Conservation (phyloP, 2,888 invertebrate species). For the Platycnemis pennipes region DNA sequence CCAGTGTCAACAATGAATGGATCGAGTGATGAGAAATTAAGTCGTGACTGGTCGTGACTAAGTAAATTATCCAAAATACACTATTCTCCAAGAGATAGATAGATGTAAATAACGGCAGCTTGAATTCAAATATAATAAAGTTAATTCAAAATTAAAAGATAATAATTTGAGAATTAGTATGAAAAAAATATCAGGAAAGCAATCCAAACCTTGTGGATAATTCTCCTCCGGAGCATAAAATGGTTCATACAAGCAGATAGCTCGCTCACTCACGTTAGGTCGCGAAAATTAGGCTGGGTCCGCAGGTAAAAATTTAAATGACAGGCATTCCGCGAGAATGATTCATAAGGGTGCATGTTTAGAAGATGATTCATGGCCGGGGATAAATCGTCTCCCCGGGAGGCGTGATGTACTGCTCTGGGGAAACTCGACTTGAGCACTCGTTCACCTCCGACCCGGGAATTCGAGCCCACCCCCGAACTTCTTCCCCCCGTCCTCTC, state of each 20-base stretch:
- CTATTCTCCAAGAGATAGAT: too few species aligned
- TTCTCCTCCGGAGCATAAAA: neutral
- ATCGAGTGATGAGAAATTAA: too few species aligned
- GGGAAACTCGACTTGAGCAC: neutral
- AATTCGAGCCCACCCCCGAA: neutral
- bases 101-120: too few species aligned
- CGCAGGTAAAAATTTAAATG: neutral
- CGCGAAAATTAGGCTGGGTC: neutral
- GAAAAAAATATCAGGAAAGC: neutral
- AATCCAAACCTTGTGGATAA: neutral
- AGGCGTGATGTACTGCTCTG: neutral
- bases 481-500: neutral
- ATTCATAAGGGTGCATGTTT: constrained; percentile 11
- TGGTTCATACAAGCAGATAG: neutral
- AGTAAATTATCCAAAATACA: too few species aligned
- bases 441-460: neutral
- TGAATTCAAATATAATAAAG: too few species aligned
- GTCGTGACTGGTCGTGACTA: too few species aligned
- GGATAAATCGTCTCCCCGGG: neutral
- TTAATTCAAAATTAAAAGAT: too few species aligned
- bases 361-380: neutral
- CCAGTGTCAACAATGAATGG: too few species aligned
- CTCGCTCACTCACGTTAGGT: neutral
- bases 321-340: neutral
- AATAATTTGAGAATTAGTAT: too few species aligned